Evolutionary conservation across 2,797 vertebrate genomes (phyloP), one percentile per base, ranked within the genome.

Genomic region (Champsocephalus gunnari): DNA sequence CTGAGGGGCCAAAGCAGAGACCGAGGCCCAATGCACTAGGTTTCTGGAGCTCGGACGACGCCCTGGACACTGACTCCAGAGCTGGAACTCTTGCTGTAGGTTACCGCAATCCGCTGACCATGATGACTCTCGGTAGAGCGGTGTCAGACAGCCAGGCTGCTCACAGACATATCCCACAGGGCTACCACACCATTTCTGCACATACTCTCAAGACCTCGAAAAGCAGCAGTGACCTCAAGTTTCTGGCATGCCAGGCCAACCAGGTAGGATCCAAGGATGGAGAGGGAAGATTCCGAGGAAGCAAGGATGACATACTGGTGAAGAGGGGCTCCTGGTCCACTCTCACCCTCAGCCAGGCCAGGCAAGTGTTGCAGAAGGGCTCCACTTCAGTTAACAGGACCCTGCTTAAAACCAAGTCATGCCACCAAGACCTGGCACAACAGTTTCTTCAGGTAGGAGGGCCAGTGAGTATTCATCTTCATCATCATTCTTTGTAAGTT

Each of bases 241-340:
- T 94, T 63, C 92, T 91, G 34, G 92, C 92, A 41, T 96, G 93
- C 13, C 94, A 73, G 2, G 81, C 91, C 1, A 88, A 91, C 56
- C 92, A 95, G 83, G 92, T 95, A 13, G 95, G 92, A 76, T 80
- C 95, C 69, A 92, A 88, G 66, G 92, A 91, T 66, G 90, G 87
- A 12, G 89, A 96, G 92, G 89, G 87, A 90, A 89, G 94, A 93
- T 77, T 88, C 49, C 93, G 94, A 82, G 94, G 92, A 77, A 91
- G 89, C 69, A 96, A 94, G 0, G 96, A 98, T 63, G 95, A 95
- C 67, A 94, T 93, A 64, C 91, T 97, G 81, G 95, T 98, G 75
- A 99, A 99, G 90, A 95, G 97, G 82, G 98, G 97, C 69, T 97
- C 98, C 75, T 99, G 98, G 98, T 99, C 98, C 83, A 98, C 97